Percentiles rank a stretch among this genome's conserved stretches.
Evolutionary conservation across 2,113 vertebrate genomes (phyloP).

Genomic region (Tupaia chinensis): DNA sequence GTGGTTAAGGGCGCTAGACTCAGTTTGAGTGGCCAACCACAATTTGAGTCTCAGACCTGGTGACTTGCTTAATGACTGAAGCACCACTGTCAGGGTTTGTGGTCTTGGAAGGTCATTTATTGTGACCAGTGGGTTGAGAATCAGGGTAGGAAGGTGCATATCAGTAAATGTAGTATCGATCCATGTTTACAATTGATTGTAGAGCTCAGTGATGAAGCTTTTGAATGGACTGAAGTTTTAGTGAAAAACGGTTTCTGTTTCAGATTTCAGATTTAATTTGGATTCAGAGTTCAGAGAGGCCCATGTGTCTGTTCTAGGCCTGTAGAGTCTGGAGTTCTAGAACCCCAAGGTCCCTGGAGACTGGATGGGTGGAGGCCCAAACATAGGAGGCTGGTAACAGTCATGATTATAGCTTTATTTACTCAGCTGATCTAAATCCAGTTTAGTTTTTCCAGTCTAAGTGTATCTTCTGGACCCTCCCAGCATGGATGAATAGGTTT

Average conservation of each 20-base stretch:
- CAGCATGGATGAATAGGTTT: too few relatives aligned
- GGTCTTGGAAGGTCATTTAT: background rate
- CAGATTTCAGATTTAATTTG: background rate
- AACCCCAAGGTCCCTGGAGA: background rate
- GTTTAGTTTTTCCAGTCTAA: background rate
- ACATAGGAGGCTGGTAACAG: background rate
- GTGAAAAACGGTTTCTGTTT: background rate
- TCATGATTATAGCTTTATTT: background rate
- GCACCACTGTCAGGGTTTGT: background rate
- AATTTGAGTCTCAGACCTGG: too few relatives aligned
- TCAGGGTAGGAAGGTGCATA: background rate
- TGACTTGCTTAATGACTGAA: background rate
- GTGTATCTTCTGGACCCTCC: background rate
- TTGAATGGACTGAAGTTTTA: background rate
- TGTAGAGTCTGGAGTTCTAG: background rate
- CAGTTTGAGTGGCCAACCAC: too few relatives aligned
- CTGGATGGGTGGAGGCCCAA: background rate
- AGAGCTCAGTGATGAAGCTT: background rate
- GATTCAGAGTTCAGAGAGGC: background rate
- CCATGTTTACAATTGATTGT: background rate
- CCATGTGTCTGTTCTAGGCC: background rate
- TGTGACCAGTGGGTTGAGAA: background rate
- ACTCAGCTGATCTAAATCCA: background rate
- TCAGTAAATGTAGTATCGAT: background rate
- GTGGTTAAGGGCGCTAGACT: too few relatives aligned